These are phyloP conservation scores for Nannobrachium achirus DNA, from an alignment of 2,113 vertebrate genomes.

Conservation along the genomic window DNA sequence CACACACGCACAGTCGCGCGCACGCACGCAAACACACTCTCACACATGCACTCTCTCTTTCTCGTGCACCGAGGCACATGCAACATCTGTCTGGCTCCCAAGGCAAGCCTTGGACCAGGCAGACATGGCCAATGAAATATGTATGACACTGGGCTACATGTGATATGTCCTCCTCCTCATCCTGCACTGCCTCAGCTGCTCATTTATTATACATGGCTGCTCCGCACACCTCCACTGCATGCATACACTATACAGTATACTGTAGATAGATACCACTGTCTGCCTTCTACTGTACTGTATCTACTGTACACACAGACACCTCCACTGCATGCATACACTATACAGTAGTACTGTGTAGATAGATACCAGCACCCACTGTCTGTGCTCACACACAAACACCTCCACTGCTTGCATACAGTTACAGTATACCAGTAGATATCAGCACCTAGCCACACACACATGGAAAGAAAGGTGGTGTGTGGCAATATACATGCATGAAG, in stretches of 20 bases:
- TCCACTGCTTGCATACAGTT: too few relatives aligned
- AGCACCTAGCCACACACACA: too few relatives aligned
- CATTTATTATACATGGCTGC: constrained; percentile 63
- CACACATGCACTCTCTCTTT: constrained; percentile 27
- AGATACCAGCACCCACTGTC: too few relatives aligned
- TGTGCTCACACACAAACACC: too few relatives aligned
- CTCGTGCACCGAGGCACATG: constrained; percentile 12
- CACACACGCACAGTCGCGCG: constrained; percentile 20
- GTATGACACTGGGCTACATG: constrained; percentile 49
- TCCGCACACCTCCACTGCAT: constrained; percentile 42
- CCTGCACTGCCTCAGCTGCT: constrained; percentile 58
- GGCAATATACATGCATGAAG: too few relatives aligned
- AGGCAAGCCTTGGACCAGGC: constrained; percentile 52
- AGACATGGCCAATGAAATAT: constrained; percentile 67
- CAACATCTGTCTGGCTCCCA: constrained; percentile 63
- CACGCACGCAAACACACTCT: constrained; percentile 14
- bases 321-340: too few relatives aligned
- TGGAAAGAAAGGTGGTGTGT: too few relatives aligned
- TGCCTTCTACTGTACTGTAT: background rate
- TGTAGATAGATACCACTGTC: too few relatives aligned
- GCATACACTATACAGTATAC: constrained; percentile 8
- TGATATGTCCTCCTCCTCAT: constrained; percentile 51
- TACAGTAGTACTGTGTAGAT: too few relatives aligned
- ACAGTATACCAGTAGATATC: too few relatives aligned
- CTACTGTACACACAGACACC: background rate